phyloP scores from a whole-genome alignment of 2,113 vertebrate species.

The Spea multiplicata region DNA sequence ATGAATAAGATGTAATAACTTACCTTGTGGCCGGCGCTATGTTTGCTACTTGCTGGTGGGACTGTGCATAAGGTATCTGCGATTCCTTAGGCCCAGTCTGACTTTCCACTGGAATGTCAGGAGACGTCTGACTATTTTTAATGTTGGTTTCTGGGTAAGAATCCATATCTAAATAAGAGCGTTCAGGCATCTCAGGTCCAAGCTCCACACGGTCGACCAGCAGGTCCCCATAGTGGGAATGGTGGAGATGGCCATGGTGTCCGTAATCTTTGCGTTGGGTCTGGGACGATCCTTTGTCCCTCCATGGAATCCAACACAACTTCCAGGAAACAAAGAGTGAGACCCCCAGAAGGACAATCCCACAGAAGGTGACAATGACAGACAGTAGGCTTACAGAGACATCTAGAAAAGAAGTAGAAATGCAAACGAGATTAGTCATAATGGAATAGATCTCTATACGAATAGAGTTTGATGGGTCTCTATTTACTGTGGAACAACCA shows the following conservation, averaged over 20 bases:
- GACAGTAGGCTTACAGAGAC: constrained; percentile 90
- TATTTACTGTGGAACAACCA: too few species aligned
- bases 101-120: constrained; percentile 74
- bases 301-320: constrained; percentile 90
- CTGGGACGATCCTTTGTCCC: constrained; percentile 77
- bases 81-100: constrained; percentile 61
- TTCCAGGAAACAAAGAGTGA: constrained; percentile 95
- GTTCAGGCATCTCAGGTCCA: constrained; percentile 77
- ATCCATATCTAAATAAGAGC: constrained; percentile 90
- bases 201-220: constrained; percentile 66
- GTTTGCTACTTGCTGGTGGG: constrained; percentile 82
- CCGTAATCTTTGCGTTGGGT: constrained; percentile 72
- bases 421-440: neutral
- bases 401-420: constrained; percentile 62
- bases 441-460: too few species aligned
- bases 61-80: constrained; percentile 77
- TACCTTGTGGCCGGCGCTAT: constrained; percentile 62
- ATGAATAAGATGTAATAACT: constrained; percentile 4
- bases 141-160: constrained; percentile 78
- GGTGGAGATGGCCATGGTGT: constrained; percentile 67
- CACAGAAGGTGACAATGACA: constrained; percentile 91
- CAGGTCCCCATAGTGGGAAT: constrained; percentile 76
- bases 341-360: constrained; percentile 87
- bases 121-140: constrained; percentile 87
- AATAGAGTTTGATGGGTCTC: too few species aligned